Base-by-base conservation (phyloP, 2,113 vertebrate species). In the Phyllopteryx taeniolatus region DNA sequence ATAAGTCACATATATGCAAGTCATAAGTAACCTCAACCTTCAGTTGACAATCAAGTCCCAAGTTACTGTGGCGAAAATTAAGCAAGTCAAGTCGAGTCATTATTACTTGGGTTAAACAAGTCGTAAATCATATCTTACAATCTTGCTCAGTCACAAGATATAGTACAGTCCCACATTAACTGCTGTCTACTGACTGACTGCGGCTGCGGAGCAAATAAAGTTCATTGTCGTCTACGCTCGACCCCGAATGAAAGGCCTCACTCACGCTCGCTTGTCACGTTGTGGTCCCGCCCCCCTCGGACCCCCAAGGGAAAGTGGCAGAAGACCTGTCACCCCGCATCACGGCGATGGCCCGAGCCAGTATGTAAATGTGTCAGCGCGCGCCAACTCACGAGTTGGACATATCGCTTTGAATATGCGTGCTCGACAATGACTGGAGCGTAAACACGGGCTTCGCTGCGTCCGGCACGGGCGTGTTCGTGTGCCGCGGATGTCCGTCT, bases 291-390 rank as follows among this genome's bases (percentile, higher is more conserved):
- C 85, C 83, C 74, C 62, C 51, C 60, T 12, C 44, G 79, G 80
- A 84, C 86, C 87, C 39, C 44, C 13, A 82, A 10, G n/a, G 85
- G 86, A 82, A 81, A 77, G 85, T 54, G 80, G 85, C 87, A 79
- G 83, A 73, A 86, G 87, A 88, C 79, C 87, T 80, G 86, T 91
- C 89, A 84, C 73, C 76, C 85, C 22, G 73, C 57, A 88, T 90
- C 85, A 86, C 73, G 1, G 35, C 72, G 61, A 79, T 77, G 59
- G 71, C 75, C 79, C 8, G 43, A 31, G 85, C 82, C 79, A 77
- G 71, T 89, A 90, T 89, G 87, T 78, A 86, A 91, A 91, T 86
- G 85, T 87, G 84, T 87, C 89, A 83, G 80, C 85, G 35, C 49
- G 78, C 80, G 46, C 78, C 71, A 67, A 85, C 73, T 83, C 82